A percentile compares a stretch with the other conserved stretches of the same genome.
Conservation (phyloP, 2,888 invertebrate genomes). For the Dryocosmus kuriphilus region DNA sequence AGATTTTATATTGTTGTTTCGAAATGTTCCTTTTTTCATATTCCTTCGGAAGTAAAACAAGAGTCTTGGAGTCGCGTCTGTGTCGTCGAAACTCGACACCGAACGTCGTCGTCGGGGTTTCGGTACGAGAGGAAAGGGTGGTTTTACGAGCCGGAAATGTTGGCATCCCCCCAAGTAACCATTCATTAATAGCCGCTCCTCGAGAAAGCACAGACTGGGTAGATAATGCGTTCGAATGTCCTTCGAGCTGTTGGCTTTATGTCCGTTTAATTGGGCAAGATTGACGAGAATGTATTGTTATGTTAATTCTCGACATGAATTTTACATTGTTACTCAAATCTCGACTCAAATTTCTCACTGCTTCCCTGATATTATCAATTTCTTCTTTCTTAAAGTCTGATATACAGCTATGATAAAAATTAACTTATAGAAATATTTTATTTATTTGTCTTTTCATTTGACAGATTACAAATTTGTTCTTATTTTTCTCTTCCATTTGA, state of each 20-base stretch:
- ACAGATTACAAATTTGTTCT: too few species aligned
- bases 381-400: too few species aligned
- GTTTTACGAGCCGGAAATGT: slow-evolving; percentile 67
- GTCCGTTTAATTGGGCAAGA: slow-evolving; percentile 70
- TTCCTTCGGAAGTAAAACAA: not conserved
- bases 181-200: slow-evolving; percentile 69
- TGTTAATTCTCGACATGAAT: slow-evolving; percentile 47
- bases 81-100: slow-evolving; percentile 24
- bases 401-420: too few species aligned
- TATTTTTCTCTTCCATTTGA: too few species aligned
- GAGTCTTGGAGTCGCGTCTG: not conserved
- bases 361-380: not conserved
- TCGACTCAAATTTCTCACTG: not conserved
- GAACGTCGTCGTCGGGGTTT: slow-evolving; percentile 25
- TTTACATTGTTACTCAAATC: too few species aligned
- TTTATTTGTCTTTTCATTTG: too few species aligned
- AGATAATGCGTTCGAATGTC: slow-evolving; percentile 60
- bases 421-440: too few species aligned
- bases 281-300: slow-evolving; percentile 58
- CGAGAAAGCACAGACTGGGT: slow-evolving; percentile 55
- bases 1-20: not conserved
- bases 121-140: slow-evolving; percentile 62
- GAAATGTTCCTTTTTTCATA: not conserved
- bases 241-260: slow-evolving; percentile 67
- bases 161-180: slow-evolving; percentile 62